A percentile compares a stretch with the other conserved stretches of the same genome.
phyloP scores from a whole-genome alignment of 2,888 invertebrate genomes.

The Leucophenga montana region DNA sequence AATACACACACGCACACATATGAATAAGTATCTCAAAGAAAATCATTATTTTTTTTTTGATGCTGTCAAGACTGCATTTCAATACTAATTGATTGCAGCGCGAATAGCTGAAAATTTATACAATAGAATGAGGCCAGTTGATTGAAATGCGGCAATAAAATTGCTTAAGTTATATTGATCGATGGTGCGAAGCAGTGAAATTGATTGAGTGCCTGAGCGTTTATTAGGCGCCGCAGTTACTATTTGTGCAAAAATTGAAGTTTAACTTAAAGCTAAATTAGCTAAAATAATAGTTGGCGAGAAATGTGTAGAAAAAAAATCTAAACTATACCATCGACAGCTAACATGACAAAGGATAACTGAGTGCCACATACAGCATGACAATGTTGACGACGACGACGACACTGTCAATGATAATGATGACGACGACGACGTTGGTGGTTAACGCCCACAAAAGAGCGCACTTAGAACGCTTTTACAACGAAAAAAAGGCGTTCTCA shows the following conservation, averaged over 20 bases:
- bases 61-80: slow-evolving; percentile 14
- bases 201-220: no score
- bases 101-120: background rate
- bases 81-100: slow-evolving; percentile 57
- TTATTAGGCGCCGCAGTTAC: background rate
- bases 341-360: slow-evolving; percentile 21
- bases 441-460: background rate
- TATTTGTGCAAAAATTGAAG: background rate
- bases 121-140: background rate
- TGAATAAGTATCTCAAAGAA: background rate
- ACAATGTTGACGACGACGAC: slow-evolving; percentile 1
- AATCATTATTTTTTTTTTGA: background rate
- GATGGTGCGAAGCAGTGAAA: background rate
- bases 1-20: background rate
- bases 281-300: background rate
- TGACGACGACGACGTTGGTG: background rate
- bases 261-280: background rate
- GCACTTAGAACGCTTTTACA: background rate
- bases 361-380: slow-evolving; percentile 1
- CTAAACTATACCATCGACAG: background rate
- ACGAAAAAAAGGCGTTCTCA: slow-evolving; percentile 1
- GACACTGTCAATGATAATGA: slow-evolving; percentile 29
- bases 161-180: background rate
- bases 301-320: background rate
- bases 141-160: background rate